Evolutionary conservation across 2,888 invertebrate genomes (phyloP), one percentile per base, ranked within the genome.

Genomic region (Cataglyphis livida): DNA sequence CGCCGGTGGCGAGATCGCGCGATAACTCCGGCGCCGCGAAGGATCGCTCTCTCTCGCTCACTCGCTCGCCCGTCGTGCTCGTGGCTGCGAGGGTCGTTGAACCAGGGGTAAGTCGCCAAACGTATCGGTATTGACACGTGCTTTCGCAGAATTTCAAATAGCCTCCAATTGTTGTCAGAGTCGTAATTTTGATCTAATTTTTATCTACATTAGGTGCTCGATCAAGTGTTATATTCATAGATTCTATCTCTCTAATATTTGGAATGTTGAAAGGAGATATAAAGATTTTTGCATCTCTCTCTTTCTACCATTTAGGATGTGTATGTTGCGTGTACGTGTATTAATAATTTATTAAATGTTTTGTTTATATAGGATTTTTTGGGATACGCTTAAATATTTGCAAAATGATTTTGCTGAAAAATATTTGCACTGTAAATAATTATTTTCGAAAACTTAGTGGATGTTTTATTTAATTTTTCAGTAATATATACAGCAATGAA

Each of bases 101-200:
- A 89, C 89, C 85, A 84, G 89, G 84, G 89, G 90, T 89, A 90
- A 90, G 89, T 90, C 79, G 66, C 64, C 81, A 78, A 70, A 62
- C 81, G 54, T 66, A 73, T 82, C 87, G 66, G 68, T 79, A 81
- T 83, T 66, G 86, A 84, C 89, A 89, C 89, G 89, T 89, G 90
- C 84, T 87, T 82, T 79, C 59, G 51, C 15, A 64, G 21, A 64
- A 65, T 57, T 54, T n/a, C 44, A 0, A 54, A 28, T 12, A 12
- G 5, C 12, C 18, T 32, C 41, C 44, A 28, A 38, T 57, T 78
- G 32, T 57, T 41, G 54, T 41, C 44, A 21, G 57, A 68, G 5
- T 32, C 51, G 35, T n/a, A 44, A 71, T 70, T 71, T 7, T 32
- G 0, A 48, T 18, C 25, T 1, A 1, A 25, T 25, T 25, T 7